A percentile compares a stretch with the other conserved stretches of the same genome.
Evolutionary conservation across 2,888 invertebrate genomes (phyloP).

Genomic region (Drosophila algonquin): DNA sequence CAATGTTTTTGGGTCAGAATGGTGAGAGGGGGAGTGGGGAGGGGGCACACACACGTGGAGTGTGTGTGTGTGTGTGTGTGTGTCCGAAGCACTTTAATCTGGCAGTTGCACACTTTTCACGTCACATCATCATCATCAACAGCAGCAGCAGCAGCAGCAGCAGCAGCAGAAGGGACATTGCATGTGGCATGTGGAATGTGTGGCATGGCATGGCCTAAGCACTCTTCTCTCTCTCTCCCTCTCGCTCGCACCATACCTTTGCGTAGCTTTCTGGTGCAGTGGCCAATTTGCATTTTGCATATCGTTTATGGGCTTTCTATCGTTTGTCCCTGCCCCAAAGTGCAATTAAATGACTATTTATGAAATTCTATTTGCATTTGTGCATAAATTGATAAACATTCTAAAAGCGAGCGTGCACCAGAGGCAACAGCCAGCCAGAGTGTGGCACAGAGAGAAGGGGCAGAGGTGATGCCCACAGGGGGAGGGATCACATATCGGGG

Average conservation of each 20-base stretch:
- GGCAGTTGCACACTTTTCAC: conserved; percentile 25
- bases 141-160: no score
- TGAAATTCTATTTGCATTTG: conserved; percentile 74
- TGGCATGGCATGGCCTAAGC: conserved; percentile 34
- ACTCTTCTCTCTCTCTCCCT: not conserved
- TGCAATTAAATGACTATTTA: conserved; percentile 78
- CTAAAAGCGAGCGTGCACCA: conserved; percentile 20
- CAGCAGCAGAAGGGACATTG: conserved; percentile 1
- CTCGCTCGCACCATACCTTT: not conserved
- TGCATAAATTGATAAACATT: conserved; percentile 74
- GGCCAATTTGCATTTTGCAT: conserved; percentile 67
- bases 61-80: not conserved
- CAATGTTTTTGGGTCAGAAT: not conserved
- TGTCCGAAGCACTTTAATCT: conserved; percentile 29
- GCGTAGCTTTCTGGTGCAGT: not conserved
- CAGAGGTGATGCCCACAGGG: conserved; percentile 16
- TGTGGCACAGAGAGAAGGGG: not conserved
- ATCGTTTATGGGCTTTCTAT: conserved; percentile 51
- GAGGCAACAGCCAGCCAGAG: not conserved
- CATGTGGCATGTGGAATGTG: conserved; percentile 49
- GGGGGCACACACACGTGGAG: not conserved
- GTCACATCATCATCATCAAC: conserved; percentile 6
- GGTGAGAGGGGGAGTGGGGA: no score
- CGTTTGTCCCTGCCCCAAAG: conserved; percentile 42
- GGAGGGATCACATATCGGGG: conserved; percentile 15